Base-by-base conservation (phyloP, 2,113 vertebrate genomes). In the Amia ocellicauda region DNA sequence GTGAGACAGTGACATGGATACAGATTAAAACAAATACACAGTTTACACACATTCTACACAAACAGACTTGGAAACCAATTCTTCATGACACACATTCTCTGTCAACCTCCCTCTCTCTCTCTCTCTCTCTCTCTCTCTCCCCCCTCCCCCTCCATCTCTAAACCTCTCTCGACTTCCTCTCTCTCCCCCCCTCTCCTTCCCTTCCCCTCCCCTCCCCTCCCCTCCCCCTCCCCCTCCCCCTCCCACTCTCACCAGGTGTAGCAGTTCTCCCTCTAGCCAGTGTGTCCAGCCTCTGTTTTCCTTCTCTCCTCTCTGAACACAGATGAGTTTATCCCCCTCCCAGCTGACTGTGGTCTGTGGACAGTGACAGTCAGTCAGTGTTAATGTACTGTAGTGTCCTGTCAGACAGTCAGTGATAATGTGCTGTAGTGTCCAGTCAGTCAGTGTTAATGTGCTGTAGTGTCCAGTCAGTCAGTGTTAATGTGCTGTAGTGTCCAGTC, bases 271-370 rank as follows among this genome's bases (percentile, higher is more conserved):
- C 43, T 95, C 92, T 63, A 94, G 71, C 94, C 90, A 96, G 81
- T 94, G 94, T 36, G 82, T 95, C 95, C 95, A 97, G 60, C 95
- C 94, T 29, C 92, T 83, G 73, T 93, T 94, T 43, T 88, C 88
- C 73, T 96, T 93, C 81, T 95, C 94, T 1, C 95, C 94, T 29
- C 69, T 80, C 81, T 98, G 95, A 51, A 91, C 82, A 17, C 93
- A 97, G 10, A 96, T 69, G 79, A 96, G 86, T 19, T 89, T 89
- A 67, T 95, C 93, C 1, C 89, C 92, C 0, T 95, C 89, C 94
- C 93, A 97, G 80, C 5, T 36, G 31, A 7, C 31, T 36, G 31
- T 36, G 11, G 5, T 36, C 31, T 36, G 5, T 36, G 31, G 31
- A 36, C 31, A 36, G 31, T 36, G 31, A 5, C n/a, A n/a, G n/a